Conservation (phyloP, 2,888 invertebrate genomes). For the Noctuana brunneofusca region DNA sequence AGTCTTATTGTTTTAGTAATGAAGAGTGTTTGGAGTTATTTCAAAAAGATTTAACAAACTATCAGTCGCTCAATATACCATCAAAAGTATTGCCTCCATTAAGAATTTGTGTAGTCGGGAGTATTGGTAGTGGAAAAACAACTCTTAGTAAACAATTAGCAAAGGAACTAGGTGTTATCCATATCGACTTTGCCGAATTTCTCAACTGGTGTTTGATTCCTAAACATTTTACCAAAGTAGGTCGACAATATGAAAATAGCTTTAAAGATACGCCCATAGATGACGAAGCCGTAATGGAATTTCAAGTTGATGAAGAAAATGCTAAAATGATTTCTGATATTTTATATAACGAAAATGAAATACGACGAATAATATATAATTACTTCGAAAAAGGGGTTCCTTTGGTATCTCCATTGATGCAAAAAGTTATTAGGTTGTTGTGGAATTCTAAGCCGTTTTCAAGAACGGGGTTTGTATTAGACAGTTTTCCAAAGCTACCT, state of each 20-base stretch:
- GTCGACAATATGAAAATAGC: constrained; percentile 67
- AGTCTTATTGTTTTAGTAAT: constrained; percentile 79
- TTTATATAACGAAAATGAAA: constrained; percentile 63
- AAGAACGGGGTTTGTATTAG: constrained; percentile 80
- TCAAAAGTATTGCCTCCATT: constrained; percentile 71
- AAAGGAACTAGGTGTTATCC: constrained; percentile 79
- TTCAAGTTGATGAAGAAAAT: constrained; percentile 66
- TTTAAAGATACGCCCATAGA: constrained; percentile 60
- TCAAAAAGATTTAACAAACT: constrained; percentile 72
- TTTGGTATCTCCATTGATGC: constrained; percentile 69
- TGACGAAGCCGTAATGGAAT: constrained; percentile 61
- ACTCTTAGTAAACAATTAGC: constrained; percentile 75
- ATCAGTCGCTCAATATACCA: constrained; percentile 71
- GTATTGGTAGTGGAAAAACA: constrained; percentile 80
- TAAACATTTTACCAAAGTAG: constrained; percentile 70
- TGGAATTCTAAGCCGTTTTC: constrained; percentile 81
- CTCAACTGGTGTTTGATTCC: constrained; percentile 64
- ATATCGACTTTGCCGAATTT: constrained; percentile 73
- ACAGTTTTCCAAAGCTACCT: constrained; percentile 84
- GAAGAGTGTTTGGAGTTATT: constrained; percentile 76
- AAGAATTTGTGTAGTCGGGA: constrained; percentile 83
- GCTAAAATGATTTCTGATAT: constrained; percentile 56
- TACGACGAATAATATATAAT: constrained; percentile 62
- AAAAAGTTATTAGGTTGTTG: constrained; percentile 67
- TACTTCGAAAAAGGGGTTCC: constrained; percentile 77